Evolutionary conservation across 2,113 vertebrate genomes (phyloP), one percentile per base, ranked within the genome.

Genomic region (Brachyhypopomus gauderio): DNA sequence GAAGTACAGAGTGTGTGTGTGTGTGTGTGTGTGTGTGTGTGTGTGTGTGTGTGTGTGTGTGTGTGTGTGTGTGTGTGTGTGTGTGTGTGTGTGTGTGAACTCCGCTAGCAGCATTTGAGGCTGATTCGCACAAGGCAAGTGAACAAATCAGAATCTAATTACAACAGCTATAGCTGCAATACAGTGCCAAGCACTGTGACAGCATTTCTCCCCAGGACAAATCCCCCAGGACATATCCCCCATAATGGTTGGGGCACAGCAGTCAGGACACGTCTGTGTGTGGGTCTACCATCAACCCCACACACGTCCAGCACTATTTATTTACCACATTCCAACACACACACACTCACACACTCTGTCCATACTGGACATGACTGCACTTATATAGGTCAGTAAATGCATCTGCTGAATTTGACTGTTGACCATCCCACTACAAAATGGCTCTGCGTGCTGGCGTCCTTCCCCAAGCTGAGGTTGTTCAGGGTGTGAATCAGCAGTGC

Each of bases 141-240:
- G 78, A 80, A 73, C 70, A 80, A 80, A 80, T 80, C 70, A 80
- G 78, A 69, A 72, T 72, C 70, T 80, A 80, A 80, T 80, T 80
- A 80, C 78, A 62, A 63, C 9, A 52, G 78, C 38, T n/a, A 80
- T 56, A 52, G 38, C 69, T 62, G 58, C 78, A 80, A 30, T 73
- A 59, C 70, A 64, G 23, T 63, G 70, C 78, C 69, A 80, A 59
- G 25, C 78, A 52, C 72, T 36, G 52, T 55, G 22, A 63, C 25
- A 63, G 38, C 36, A 60, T 20, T 5, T 11, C 14, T 36, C 78
- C 52, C 69, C 45, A 41, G 38, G 70, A 80, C 70, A 80, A 80
- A 73, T 34, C 25, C 20, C 25, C 72, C 34, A 79, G 72, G 55
- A 72, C 38, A 41, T 4, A 41, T 7, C 38, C 38, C 7, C 6